Conservation (phyloP, 2,797 vertebrate species). For the Lepus townsendii region DNA sequence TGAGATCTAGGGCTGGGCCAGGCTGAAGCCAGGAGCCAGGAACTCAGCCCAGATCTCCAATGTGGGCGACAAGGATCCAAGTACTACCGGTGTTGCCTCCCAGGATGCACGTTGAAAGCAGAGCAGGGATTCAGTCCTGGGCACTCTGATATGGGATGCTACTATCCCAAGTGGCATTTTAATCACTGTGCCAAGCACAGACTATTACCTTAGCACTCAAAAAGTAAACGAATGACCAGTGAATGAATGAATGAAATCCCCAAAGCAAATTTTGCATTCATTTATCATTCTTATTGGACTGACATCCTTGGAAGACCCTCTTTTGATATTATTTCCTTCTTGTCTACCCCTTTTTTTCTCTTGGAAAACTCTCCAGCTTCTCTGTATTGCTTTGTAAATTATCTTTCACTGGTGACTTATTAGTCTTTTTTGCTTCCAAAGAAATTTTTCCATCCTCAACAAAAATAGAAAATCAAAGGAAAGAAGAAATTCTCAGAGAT, state of each 20-base stretch:
- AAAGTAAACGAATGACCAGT: not conserved
- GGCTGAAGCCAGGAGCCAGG: too few relatives aligned
- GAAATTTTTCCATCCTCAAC: conserved; percentile 1
- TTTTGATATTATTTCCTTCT: conserved; percentile 35
- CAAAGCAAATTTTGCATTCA: not conserved
- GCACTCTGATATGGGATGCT: too few relatives aligned
- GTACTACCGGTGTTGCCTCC: too few relatives aligned
- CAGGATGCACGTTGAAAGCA: too few relatives aligned
- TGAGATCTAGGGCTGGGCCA: too few relatives aligned
- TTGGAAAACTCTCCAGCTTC: conserved; percentile 13
- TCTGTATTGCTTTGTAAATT: conserved; percentile 44
- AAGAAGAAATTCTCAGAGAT: not conserved
- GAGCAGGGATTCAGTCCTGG: too few relatives aligned
- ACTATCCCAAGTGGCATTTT: too few relatives aligned
- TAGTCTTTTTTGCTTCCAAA: not conserved
- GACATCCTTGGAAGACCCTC: not conserved
- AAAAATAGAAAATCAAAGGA: conserved; percentile 37
- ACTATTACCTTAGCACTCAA: not conserved
- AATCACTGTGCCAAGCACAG: not conserved
- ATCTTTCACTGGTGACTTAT: conserved; percentile 20
- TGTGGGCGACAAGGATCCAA: too few relatives aligned
- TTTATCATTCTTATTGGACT: conserved; percentile 3
- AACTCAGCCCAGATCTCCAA: too few relatives aligned
- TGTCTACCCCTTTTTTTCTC: not conserved
- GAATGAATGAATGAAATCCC: not conserved